These are phyloP conservation scores for Pica pica DNA, from an alignment of 2,113 vertebrate genomes.

Conservation along the genomic window DNA sequence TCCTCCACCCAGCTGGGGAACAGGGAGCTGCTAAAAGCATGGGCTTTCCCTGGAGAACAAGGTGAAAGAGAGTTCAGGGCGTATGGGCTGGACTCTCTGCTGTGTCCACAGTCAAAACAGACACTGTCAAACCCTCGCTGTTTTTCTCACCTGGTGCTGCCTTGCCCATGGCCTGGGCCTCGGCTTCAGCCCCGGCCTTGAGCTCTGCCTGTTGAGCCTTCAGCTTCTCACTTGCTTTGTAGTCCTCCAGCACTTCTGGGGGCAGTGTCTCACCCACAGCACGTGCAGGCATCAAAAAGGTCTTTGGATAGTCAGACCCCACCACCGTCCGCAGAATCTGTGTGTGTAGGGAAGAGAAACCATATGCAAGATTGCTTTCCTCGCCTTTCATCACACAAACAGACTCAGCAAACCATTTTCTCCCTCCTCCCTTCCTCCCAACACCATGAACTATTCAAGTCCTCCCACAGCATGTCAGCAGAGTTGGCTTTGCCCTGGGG, in stretches of 20 bases:
- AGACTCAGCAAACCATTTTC: background rate
- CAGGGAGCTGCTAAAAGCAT: background rate
- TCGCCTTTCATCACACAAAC: background rate
- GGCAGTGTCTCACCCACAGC: slow-evolving; percentile 79
- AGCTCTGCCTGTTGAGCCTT: slow-evolving; percentile 55
- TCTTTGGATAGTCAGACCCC: slow-evolving; percentile 73
- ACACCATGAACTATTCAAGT: fast-evolving
- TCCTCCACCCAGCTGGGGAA: background rate
- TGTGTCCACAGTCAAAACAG: background rate
- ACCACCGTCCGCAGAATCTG: slow-evolving; percentile 77
- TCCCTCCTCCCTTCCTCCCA: background rate
- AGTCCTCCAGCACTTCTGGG: slow-evolving; percentile 79
- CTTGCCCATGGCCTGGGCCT: background rate
- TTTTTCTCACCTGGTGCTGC: background rate
- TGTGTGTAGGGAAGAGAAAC: fast-evolving
- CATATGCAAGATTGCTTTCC: background rate
- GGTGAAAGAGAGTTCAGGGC: background rate
- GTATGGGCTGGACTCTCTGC: background rate
- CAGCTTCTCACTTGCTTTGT: slow-evolving; percentile 60
- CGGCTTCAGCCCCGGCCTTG: background rate
- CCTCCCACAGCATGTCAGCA: background rate
- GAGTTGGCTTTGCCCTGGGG: background rate
- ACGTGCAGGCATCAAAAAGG: slow-evolving; percentile 80
- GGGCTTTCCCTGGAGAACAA: background rate
- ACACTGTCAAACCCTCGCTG: background rate